Base-by-base conservation (phyloP, 2,797 vertebrate species). In the Enteromius mattozi region DNA sequence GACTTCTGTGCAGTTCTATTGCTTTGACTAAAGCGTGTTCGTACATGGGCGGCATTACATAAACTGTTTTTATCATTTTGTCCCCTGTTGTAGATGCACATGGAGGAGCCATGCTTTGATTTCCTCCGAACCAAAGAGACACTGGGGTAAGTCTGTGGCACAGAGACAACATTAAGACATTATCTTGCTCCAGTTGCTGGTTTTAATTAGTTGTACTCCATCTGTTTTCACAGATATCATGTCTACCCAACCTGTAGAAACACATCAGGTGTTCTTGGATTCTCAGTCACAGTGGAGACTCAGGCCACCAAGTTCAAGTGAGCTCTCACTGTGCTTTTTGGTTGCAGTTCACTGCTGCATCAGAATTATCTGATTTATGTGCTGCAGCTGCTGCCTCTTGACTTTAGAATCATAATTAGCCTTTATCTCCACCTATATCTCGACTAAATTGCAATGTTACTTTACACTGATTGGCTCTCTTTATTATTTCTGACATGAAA, bases 81-180 rank as follows among this genome's bases (percentile, higher is more conserved):
- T 33, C 63, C 49, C 24, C 24, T 82, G 76, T 88, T 56, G 33
- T 91, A 99, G 98, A 98, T 99, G 98, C 97, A 97, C 94, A 98
- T 99, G 98, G 97, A 99, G 87, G 98, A 98, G 85, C 98, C 98
- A 7, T 98, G 98, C 91, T 99, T 99, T 86, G 97, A 99, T 92
- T 99, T 97, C 90, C 96, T 99, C 85, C 94, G 98, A 88, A 99
- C 98, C 85, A 99, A 99, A 94, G 97, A 99, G 94, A 99, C 97
- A 49, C 95, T 99, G 0, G 97, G 97, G 97, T 97, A 90, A 94
- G 91, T 83, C 10, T 21, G 19, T 40, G 49, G 14, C 51, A 47
- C 40, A 27, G 54, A 16, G 14, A 65, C 7, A 6, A 49, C 35
- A 21, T 72, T 42, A 51, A 74, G 19, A 76, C 27, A 24, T 77